Evolutionary conservation across 2,797 vertebrate genomes (phyloP).

Genomic region (Avahi laniger): DNA sequence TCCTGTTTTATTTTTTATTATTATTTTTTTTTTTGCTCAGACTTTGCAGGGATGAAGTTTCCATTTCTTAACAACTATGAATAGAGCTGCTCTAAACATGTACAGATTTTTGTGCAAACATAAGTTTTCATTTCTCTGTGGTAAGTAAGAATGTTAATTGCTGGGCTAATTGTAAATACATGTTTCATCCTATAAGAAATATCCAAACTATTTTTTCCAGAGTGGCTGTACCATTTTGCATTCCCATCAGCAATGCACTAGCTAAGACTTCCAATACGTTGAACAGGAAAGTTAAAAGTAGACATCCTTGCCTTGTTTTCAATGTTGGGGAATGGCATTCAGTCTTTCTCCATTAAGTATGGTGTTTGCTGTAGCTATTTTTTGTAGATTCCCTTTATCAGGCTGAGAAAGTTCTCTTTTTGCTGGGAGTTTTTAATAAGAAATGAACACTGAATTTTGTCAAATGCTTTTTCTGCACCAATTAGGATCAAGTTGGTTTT

Average conservation of each 20-base stretch:
- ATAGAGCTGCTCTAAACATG: neutral
- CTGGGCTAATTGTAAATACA: neutral
- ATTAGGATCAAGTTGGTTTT: neutral
- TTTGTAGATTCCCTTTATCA: neutral
- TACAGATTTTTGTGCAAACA: neutral
- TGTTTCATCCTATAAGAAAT: neutral
- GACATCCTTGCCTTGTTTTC: neutral
- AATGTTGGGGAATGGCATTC: neutral
- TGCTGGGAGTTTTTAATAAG: neutral
- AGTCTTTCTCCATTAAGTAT: neutral
- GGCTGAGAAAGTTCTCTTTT: neutral
- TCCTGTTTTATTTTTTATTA: too few relatives aligned
- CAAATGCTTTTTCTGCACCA: neutral
- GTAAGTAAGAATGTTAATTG: neutral
- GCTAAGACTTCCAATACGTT: neutral
- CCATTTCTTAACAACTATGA: neutral
- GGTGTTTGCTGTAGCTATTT: neutral
- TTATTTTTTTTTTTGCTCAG: too few relatives aligned
- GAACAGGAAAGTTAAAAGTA: neutral
- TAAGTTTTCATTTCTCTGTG: neutral
- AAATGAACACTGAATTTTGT: neutral
- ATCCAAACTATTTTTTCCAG: neutral
- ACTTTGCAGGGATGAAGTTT: neutral
- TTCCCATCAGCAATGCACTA: neutral
- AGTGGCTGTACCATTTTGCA: neutral